Conservation (phyloP, 2,797 vertebrate genomes). For the Remorina albescens region DNA sequence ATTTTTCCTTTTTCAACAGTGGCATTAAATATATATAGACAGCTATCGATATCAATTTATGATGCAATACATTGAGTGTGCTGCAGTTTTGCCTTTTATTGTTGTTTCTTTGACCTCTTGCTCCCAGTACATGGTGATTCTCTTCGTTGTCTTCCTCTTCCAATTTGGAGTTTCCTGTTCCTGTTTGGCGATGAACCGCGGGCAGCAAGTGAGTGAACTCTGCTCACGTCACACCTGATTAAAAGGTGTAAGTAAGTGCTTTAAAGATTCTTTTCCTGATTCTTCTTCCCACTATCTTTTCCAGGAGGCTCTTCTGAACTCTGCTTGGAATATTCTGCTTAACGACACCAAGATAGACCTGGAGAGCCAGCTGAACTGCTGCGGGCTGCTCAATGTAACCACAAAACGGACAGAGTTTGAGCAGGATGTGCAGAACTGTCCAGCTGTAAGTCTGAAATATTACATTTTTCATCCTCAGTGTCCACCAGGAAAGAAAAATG, state of each 20-base stretch:
- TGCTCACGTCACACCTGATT: neutral
- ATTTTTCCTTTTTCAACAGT: no score
- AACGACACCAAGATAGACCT: conserved; percentile 83
- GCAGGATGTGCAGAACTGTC: conserved; percentile 77
- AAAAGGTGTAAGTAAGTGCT: neutral
- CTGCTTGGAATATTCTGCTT: conserved; percentile 85
- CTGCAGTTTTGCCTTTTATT: neutral
- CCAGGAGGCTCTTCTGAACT: conserved; percentile 87
- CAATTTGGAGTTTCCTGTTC: conserved; percentile 95
- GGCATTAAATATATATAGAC: no score
- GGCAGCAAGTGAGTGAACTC: conserved; percentile 86
- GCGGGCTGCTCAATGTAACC: conserved; percentile 88
- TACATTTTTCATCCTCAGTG: neutral
- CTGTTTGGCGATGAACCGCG: conserved; percentile 90
- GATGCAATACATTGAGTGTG: no score
- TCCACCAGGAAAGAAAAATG: neutral
- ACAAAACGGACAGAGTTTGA: conserved; percentile 35
- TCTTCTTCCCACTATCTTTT: neutral
- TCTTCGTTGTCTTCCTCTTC: conserved; percentile 93
- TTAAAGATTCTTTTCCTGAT: no score
- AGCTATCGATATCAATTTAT: neutral
- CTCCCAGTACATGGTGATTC: conserved; percentile 93
- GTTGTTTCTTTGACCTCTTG: conserved; percentile 76
- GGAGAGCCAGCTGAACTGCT: conserved; percentile 90
- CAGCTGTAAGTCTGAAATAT: conserved; percentile 79